phyloP scores from a whole-genome alignment of 2,113 vertebrate genomes.

The Nothobranchius kuhntae region DNA sequence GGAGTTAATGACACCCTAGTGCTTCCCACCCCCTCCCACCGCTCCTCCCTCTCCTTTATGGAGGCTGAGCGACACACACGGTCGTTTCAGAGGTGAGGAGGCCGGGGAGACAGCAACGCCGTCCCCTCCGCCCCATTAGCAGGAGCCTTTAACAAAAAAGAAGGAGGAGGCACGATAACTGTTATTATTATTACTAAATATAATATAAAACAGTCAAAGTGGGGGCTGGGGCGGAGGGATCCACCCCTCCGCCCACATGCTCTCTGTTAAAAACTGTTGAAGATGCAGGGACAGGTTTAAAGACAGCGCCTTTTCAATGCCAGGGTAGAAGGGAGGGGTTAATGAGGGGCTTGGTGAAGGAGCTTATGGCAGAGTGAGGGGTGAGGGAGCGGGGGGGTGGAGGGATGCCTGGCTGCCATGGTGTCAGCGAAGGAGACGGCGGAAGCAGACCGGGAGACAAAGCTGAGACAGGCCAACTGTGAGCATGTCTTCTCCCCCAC shows the following conservation, averaged over 20 bases:
- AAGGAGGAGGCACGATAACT: slow-evolving; percentile 72
- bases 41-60: slow-evolving; percentile 77
- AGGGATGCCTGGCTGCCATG: slow-evolving; percentile 53
- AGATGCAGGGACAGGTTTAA: slow-evolving; percentile 73
- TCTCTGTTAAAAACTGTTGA: slow-evolving; percentile 66
- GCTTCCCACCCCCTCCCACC: slow-evolving; percentile 67
- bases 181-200: slow-evolving; percentile 83
- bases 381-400: slow-evolving; percentile 29
- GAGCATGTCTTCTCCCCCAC: slow-evolving; percentile 49
- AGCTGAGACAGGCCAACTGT: slow-evolving; percentile 58
- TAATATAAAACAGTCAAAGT: slow-evolving; percentile 78
- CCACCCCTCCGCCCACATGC: slow-evolving; percentile 74
- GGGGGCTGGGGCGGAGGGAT: slow-evolving; percentile 56
- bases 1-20: slow-evolving; percentile 80
- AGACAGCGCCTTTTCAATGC: slow-evolving; percentile 78
- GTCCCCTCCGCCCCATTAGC: slow-evolving; percentile 61
- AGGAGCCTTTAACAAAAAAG: slow-evolving; percentile 68
- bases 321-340: slow-evolving; percentile 69
- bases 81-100: slow-evolving; percentile 68
- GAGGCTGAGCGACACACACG: slow-evolving; percentile 69
- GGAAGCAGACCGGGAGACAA: slow-evolving; percentile 61
- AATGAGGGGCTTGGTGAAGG: slow-evolving; percentile 77
- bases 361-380: slow-evolving; percentile 69
- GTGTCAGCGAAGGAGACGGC: slow-evolving; percentile 55
- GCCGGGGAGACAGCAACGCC: slow-evolving; percentile 67